These are phyloP conservation scores for Drosophila macrospina DNA, from an alignment of 2,888 invertebrate species.

Conservation along the genomic window DNA sequence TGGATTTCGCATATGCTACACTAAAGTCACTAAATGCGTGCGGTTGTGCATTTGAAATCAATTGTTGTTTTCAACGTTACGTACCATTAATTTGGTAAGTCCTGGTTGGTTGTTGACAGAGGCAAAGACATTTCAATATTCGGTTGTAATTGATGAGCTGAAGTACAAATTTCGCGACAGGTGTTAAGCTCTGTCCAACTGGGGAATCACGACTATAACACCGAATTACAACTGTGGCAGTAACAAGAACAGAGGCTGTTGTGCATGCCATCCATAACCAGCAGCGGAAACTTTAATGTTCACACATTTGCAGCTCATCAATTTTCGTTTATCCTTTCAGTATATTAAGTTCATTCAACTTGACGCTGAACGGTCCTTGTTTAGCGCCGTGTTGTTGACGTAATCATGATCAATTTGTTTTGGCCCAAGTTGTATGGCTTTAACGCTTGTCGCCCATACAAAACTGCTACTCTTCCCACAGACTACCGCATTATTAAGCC, in stretches of 20 bases:
- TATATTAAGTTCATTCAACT: conserved; percentile 74
- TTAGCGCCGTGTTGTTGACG: conserved; percentile 68
- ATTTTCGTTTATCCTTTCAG: conserved; percentile 59
- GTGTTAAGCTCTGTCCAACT: conserved; percentile 42
- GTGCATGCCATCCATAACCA: conserved; percentile 18
- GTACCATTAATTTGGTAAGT: conserved; percentile 62
- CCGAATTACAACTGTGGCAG: conserved; percentile 4
- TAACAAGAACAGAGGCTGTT: conserved; percentile 4
- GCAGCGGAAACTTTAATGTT: conserved; percentile 74
- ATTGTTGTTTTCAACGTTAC: conserved; percentile 63
- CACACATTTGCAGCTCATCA: conserved; percentile 77
- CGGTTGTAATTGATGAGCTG: conserved; percentile 64
- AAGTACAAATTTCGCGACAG: conserved; percentile 61
- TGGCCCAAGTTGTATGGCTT: conserved; percentile 46
- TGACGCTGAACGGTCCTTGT: conserved; percentile 38
- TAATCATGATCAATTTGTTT: conserved; percentile 74
- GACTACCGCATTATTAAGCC: conserved; percentile 75
- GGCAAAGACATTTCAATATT: conserved; percentile 66
- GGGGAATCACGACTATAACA: conserved; percentile 29
- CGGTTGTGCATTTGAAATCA: conserved; percentile 20
- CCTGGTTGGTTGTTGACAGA: conserved; percentile 41
- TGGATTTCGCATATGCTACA: conserved; percentile 62
- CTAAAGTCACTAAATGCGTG: conserved; percentile 38
- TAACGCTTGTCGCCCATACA: conserved; percentile 68
- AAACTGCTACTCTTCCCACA: conserved; percentile 27